Conservation (phyloP, 1,140 invertebrate species). For the Panonychus citri region DNA sequence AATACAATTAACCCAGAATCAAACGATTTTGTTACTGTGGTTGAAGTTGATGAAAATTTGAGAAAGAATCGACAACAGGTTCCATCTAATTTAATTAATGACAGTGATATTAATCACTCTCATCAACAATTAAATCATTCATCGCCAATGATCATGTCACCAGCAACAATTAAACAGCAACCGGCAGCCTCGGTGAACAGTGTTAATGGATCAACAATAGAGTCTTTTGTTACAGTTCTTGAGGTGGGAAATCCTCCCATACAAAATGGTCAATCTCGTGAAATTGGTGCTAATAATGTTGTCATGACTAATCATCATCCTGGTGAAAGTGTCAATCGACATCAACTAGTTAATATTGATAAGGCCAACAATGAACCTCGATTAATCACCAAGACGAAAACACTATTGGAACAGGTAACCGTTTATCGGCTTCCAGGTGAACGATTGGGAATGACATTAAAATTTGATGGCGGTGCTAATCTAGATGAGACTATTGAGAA, state of each 20-base stretch:
- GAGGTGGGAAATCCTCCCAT: not conserved
- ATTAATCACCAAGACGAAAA: not conserved
- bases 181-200: not conserved
- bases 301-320: too few relatives aligned
- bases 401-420: slow-evolving; percentile 32
- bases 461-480: slow-evolving; percentile 59
- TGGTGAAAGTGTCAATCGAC: not conserved
- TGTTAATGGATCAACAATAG: not conserved
- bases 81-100: not conserved
- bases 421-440: slow-evolving; percentile 65
- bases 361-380: not conserved
- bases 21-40: not conserved
- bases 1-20: not conserved
- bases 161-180: not conserved
- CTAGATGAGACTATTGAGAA: slow-evolving; percentile 38
- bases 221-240: not conserved
- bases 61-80: not conserved
- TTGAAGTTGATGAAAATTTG: not conserved
- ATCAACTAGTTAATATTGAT: not conserved
- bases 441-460: slow-evolving; percentile 62
- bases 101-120: too few relatives aligned
- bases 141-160: not conserved
- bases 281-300: not conserved
- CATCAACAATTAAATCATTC: too few relatives aligned
- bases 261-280: not conserved